Percentiles rank a stretch among this genome's conserved stretches.
Conservation (phyloP, 2,113 vertebrate species). For the Cromileptes altivelis region DNA sequence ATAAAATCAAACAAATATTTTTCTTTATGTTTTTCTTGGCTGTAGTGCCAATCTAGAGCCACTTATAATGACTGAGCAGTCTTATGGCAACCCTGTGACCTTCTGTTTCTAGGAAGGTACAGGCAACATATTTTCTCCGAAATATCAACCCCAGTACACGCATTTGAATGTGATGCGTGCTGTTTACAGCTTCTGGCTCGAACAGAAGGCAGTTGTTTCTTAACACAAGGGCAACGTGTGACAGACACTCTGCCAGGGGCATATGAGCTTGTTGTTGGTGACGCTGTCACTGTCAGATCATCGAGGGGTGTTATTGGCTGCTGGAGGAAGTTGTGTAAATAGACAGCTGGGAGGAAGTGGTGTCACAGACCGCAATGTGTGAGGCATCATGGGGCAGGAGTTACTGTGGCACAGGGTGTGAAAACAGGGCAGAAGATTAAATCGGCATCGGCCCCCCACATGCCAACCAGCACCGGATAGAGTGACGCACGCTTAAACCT, state of each 20-base stretch:
- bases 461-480: not conserved
- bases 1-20: not conserved
- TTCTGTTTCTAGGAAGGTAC: conserved; percentile 22
- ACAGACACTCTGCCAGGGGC: not conserved
- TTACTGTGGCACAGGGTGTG: conserved; percentile 18
- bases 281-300: conserved; percentile 39
- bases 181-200: not conserved
- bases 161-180: conserved; percentile 11
- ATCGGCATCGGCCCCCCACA: not conserved
- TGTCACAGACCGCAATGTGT: conserved; percentile 58
- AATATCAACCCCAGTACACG: not conserved
- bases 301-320: conserved; percentile 45
- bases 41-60: not conserved
- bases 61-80: not conserved
- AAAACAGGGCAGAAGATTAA: conserved; percentile 42
- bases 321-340: conserved; percentile 69
- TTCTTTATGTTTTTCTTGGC: not conserved
- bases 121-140: conserved; percentile 15
- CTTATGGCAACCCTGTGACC: not conserved
- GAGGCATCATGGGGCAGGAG: conserved; percentile 40
- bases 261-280: conserved; percentile 49
- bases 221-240: not conserved
- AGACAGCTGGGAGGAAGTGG: conserved; percentile 77
- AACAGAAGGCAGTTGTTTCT: conserved; percentile 21
- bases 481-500: not conserved